A percentile compares a stretch with the other conserved stretches of the same genome.
Evolutionary conservation across 2,797 vertebrate species (phyloP).

Genomic region (Halcyon chelicuti): DNA sequence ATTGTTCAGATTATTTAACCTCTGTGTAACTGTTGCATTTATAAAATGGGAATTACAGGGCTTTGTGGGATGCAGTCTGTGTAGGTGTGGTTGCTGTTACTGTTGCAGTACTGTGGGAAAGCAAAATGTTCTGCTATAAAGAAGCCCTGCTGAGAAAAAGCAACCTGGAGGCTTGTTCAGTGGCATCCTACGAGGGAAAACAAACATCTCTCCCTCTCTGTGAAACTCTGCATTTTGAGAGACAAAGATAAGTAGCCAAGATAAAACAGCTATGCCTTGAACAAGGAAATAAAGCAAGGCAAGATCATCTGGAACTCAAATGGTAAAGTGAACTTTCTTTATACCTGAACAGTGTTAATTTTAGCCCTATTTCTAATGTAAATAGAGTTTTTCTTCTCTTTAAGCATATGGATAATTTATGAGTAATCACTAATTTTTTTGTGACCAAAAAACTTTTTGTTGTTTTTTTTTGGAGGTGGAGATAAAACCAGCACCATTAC

Average conservation of each 20-base stretch:
- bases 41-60: not conserved
- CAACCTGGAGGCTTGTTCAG: not conserved
- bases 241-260: not conserved
- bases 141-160: not conserved
- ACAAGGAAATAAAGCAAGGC: not conserved
- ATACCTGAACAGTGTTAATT: not conserved
- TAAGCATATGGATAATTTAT: not conserved
- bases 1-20: constrained; percentile 7
- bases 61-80: not conserved
- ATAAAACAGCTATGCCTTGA: not conserved
- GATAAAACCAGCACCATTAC: not conserved
- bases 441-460: not conserved
- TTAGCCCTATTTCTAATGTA: not conserved
- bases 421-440: not conserved
- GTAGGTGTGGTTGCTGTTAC: not conserved
- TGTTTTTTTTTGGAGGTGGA: not conserved
- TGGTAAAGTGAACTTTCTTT: not conserved
- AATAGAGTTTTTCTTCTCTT: not conserved
- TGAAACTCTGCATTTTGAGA: not conserved
- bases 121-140: not conserved
- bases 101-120: not conserved
- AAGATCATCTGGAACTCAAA: not conserved
- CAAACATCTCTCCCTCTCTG: not conserved
- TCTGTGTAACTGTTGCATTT: not conserved
- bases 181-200: not conserved